Conservation (phyloP, 2,888 invertebrate genomes). For the Meliscaeva auricollis region DNA sequence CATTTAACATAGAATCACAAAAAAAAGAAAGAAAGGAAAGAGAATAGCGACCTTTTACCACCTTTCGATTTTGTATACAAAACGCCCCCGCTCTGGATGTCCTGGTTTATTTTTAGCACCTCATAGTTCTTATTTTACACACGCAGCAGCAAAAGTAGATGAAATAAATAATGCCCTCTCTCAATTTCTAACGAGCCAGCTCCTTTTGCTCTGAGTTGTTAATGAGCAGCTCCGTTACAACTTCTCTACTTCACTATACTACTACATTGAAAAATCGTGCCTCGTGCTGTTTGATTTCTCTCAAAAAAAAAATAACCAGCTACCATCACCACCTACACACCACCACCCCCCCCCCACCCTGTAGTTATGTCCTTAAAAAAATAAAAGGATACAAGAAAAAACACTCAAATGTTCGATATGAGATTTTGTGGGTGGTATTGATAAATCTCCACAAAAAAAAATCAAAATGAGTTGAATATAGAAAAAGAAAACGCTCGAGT, state of each 20-base stretch:
- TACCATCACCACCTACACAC: too few species aligned
- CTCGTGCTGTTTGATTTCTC: slow-evolving; percentile 42
- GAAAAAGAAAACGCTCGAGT: slow-evolving; percentile 1
- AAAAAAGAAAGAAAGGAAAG: background rate
- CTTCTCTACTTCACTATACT: slow-evolving; percentile 2
- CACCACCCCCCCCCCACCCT: too few species aligned
- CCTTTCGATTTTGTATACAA: slow-evolving; percentile 29
- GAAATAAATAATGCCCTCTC: slow-evolving; percentile 59
- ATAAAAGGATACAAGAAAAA: slow-evolving; percentile 32
- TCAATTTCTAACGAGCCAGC: slow-evolving; percentile 44
- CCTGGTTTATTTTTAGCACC: slow-evolving; percentile 75
- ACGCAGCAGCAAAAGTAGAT: slow-evolving; percentile 55
- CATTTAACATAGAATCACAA: background rate
- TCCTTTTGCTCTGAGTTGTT: slow-evolving; percentile 20
- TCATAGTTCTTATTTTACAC: slow-evolving; percentile 73
- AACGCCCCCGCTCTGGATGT: slow-evolving; percentile 54
- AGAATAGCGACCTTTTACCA: slow-evolving; percentile 70
- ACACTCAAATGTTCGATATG: slow-evolving; percentile 20
- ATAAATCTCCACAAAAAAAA: slow-evolving; percentile 11
- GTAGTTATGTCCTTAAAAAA: slow-evolving; percentile 32
- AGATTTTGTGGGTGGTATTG: slow-evolving; percentile 17
- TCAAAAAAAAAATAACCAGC: slow-evolving; percentile 10
- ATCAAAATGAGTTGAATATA: slow-evolving; percentile 12
- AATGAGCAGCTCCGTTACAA: slow-evolving; percentile 52
- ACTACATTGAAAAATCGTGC: background rate